Evolutionary conservation across 2,888 invertebrate species (phyloP).

Genomic region (Cybosia mesomella): DNA sequence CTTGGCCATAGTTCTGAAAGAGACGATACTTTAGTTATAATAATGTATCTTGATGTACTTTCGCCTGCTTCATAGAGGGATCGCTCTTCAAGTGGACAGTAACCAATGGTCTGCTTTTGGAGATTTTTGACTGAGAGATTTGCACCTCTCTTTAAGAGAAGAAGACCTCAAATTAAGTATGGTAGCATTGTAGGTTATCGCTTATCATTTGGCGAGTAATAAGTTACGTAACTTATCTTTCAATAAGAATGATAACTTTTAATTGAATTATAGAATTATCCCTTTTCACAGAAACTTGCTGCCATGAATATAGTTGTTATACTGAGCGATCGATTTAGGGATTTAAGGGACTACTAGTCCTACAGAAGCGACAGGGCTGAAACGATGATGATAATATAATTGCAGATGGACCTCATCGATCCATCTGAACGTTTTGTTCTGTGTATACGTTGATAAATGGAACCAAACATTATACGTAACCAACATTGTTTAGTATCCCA

Average conservation of each 20-base stretch:
- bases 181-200: neutral
- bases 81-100: neutral
- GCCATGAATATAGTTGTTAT: neutral
- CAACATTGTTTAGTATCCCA: constrained; percentile 33
- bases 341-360: too few species aligned
- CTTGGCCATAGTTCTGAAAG: too few species aligned
- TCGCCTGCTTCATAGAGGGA: neutral
- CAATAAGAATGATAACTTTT: neutral
- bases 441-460: constrained; percentile 23
- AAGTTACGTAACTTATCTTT: neutral
- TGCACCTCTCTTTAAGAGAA: too few species aligned
- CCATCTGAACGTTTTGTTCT: neutral
- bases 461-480: constrained; percentile 31
- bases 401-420: neutral
- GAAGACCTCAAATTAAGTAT: too few species aligned
- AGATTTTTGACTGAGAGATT: too few species aligned
- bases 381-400: neutral
- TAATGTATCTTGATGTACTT: too few species aligned
- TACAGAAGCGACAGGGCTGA: too few species aligned
- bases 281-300: neutral
- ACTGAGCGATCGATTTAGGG: too few species aligned
- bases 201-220: neutral
- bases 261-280: neutral
- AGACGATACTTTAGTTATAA: too few species aligned
- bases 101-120: neutral